Percentiles rank a stretch among this genome's conserved stretches.
These are phyloP conservation scores for Taenaris catops DNA, from an alignment of 2,888 invertebrate genomes.

Conservation along the genomic window DNA sequence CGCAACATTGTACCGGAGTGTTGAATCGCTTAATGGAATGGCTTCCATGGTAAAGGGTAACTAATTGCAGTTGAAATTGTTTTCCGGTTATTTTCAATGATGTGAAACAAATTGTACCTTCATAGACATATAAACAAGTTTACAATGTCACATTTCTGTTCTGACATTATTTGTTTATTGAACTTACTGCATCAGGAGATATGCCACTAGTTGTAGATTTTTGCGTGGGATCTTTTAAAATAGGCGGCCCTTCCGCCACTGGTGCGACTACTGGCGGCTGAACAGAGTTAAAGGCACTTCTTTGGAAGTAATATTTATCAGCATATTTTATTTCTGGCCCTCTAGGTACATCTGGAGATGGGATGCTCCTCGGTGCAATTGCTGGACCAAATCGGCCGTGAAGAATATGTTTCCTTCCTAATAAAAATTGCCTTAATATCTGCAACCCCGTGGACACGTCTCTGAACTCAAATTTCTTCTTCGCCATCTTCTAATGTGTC, in stretches of 20 bases:
- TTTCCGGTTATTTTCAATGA: too few relatives aligned
- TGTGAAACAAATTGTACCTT: too few relatives aligned
- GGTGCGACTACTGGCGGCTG: conserved; percentile 60
- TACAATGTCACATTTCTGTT: too few relatives aligned
- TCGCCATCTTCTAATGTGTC: conserved; percentile 10
- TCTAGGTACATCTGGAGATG: conserved; percentile 50
- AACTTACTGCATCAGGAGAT: conserved; percentile 37
- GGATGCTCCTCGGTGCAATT: conserved; percentile 49
- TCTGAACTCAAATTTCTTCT: conserved; percentile 37
- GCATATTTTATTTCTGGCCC: conserved; percentile 49
- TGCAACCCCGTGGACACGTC: conserved; percentile 47
- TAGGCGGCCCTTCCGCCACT: conserved; percentile 42
- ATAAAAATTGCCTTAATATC: conserved; percentile 43
- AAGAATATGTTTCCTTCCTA: conserved; percentile 47
- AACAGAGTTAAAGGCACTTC: conserved; percentile 44
- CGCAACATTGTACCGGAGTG: too few relatives aligned
- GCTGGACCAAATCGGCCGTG: conserved; percentile 48
- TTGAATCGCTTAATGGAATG: too few relatives aligned
- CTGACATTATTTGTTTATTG: too few relatives aligned
- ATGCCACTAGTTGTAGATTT: conserved; percentile 30
- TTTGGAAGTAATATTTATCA: conserved; percentile 41
- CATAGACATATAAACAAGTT: too few relatives aligned
- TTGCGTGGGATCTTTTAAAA: conserved; percentile 29
- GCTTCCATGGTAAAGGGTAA: too few relatives aligned
- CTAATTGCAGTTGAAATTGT: too few relatives aligned